Evolutionary conservation across 2,113 vertebrate genomes (phyloP), one percentile per base, ranked within the genome.

Genomic region (Pogonocichla stellata): DNA sequence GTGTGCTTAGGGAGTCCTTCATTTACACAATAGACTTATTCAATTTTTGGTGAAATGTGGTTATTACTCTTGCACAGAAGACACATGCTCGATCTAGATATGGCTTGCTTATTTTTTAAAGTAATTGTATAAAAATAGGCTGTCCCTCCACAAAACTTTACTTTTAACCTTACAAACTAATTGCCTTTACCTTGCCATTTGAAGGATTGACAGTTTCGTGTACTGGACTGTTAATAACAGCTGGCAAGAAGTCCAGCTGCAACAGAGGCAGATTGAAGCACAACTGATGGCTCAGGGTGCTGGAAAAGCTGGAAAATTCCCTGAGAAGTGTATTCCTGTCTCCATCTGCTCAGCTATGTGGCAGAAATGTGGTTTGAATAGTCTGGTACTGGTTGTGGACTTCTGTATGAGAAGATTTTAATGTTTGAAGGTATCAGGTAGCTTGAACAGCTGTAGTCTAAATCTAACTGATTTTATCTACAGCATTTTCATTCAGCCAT

Each of bases 1-100:
- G 95, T 81, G 81, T 81, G 62, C 82, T 98, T 87, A 90, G 97
- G 97, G 97, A 98, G 89, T 85, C 93, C 75, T 98, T 97, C 92
- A 97, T 97, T 98, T 96, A 93, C 65, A 85, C 77, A 20, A 96
- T 92, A 96, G 96, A 95, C 83, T 95, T 95, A 87, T 6, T 91
- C 80, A 92, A 70, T 97, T 97, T 96, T 81, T 96, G 78, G 87
- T 96, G 89, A 96, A 97, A 96, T 96, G 91, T 92, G 85, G 71
- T 95, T 92, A 94, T 95, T 97, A 62, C 17, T 93, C 73, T 96
- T 86, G 61, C 51, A 54, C 34, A 36, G 83, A 91, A 88, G 45
- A 77, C 34, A 50, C 47, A 33, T n/a, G 47, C 31, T 96, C 6
- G 0, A 69, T 93, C 74, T 81, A 95, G 90, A 69, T 73, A 80